Conservation (phyloP, 2,797 vertebrate genomes). For the Poeciliopsis turneri region DNA sequence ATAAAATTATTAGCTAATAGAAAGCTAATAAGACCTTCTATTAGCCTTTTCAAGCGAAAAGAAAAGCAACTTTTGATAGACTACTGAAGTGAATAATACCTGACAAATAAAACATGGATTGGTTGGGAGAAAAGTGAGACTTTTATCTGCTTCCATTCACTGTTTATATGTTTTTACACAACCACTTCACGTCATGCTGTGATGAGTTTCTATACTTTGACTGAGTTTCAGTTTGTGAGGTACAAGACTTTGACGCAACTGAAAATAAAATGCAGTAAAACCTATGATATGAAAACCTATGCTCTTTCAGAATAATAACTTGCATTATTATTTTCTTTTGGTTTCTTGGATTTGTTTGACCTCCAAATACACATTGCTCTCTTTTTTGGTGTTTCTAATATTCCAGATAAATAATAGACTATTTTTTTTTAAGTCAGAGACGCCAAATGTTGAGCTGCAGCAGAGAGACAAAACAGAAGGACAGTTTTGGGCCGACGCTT, state of each 20-base stretch:
- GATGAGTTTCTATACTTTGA: background rate
- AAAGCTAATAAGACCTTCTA: too few relatives aligned
- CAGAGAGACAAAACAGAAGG: conserved; percentile 59
- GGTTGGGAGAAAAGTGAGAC: background rate
- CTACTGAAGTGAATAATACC: background rate
- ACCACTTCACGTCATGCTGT: background rate
- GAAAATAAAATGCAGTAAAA: background rate
- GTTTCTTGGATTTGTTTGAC: conserved; percentile 10
- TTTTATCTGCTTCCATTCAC: background rate
- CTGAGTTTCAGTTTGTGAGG: background rate
- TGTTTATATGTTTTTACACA: background rate
- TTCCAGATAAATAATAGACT: background rate
- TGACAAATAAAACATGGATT: background rate
- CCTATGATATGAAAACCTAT: background rate
- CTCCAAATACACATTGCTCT: conserved; percentile 4
- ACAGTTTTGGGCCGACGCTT: conserved; percentile 50
- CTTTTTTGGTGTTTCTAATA: conserved; percentile 2
- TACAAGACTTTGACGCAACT: background rate
- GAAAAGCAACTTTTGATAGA: background rate
- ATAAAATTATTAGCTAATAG: too few relatives aligned
- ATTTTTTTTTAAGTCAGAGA: conserved; percentile 34
- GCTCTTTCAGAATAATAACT: background rate
- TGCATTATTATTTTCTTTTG: background rate
- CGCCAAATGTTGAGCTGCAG: conserved; percentile 32
- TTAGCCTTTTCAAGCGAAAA: background rate